These are phyloP conservation scores for Orthosia cruda DNA, from an alignment of 2,888 invertebrate genomes.

Conservation along the genomic window DNA sequence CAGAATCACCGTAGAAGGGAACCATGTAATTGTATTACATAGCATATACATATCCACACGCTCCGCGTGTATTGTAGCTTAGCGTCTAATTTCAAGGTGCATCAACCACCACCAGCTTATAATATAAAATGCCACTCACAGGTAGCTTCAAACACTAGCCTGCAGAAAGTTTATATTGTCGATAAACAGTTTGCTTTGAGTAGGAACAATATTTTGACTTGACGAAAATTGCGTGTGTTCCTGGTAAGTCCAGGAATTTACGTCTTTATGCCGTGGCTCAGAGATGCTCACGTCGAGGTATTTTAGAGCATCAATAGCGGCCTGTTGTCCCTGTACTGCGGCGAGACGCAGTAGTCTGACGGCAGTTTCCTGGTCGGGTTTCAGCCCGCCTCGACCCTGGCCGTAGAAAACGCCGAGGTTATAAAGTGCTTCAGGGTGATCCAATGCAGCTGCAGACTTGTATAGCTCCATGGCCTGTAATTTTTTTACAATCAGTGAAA, in stretches of 20 bases:
- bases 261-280: slow-evolving; percentile 70
- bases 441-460: slow-evolving; percentile 92
- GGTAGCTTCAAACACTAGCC: slow-evolving; percentile 73
- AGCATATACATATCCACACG: slow-evolving; percentile 29
- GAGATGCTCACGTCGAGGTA: slow-evolving; percentile 76
- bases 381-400: slow-evolving; percentile 92
- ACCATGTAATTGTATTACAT: slow-evolving; percentile 56
- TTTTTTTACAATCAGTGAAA: background rate
- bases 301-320: slow-evolving; percentile 91
- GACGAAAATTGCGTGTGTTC: slow-evolving; percentile 70
- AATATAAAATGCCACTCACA: slow-evolving; percentile 65
- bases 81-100: slow-evolving; percentile 46
- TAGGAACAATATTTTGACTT: slow-evolving; percentile 78
- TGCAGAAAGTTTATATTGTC: slow-evolving; percentile 81
- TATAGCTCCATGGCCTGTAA: slow-evolving; percentile 93
- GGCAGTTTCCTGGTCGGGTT: slow-evolving; percentile 89
- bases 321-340: slow-evolving; percentile 92
- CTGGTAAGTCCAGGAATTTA: slow-evolving; percentile 74
- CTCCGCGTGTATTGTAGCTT: slow-evolving; percentile 51
- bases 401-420: slow-evolving; percentile 94
- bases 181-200: slow-evolving; percentile 83
- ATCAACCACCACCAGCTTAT: slow-evolving; percentile 59
- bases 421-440: slow-evolving; percentile 93
- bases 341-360: slow-evolving; percentile 89
- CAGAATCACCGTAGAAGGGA: slow-evolving; percentile 10